Percentiles rank a stretch among this genome's conserved stretches.
Conservation (phyloP, 2,888 invertebrate genomes). For the Noctuana brunneofusca region DNA sequence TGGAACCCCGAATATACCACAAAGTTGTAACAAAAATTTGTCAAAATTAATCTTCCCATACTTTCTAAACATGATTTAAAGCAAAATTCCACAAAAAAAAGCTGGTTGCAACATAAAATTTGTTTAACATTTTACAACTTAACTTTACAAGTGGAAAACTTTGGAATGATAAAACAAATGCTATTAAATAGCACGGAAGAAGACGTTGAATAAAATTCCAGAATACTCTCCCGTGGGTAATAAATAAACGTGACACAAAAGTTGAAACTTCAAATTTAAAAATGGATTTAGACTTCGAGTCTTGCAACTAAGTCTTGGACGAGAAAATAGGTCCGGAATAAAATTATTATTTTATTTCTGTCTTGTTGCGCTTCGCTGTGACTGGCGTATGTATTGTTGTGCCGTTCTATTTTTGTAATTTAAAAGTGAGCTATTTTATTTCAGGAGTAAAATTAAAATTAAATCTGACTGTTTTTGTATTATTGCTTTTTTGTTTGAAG, state of each 20-base stretch:
- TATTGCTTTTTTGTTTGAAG: no score
- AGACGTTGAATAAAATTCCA: constrained; percentile 28
- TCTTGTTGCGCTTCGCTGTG: constrained; percentile 4
- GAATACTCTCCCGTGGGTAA: constrained; percentile 39
- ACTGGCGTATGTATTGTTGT: constrained; percentile 3
- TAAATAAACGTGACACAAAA: constrained; percentile 41
- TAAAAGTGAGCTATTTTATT: not conserved
- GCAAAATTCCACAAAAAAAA: not conserved
- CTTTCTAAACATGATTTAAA: not conserved
- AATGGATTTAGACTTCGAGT: constrained; percentile 40
- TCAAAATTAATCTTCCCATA: not conserved
- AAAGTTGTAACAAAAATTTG: not conserved
- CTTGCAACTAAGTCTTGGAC: constrained; percentile 35
- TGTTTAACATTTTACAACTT: constrained; percentile 33
- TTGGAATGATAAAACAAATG: constrained; percentile 33
- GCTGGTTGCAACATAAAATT: constrained; percentile 16
- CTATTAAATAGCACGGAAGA: constrained; percentile 27
- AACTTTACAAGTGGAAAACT: constrained; percentile 31
- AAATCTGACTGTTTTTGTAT: not conserved
- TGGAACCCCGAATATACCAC: not conserved
- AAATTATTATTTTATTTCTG: constrained; percentile 18
- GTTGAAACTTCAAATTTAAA: constrained; percentile 42
- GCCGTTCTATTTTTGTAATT: constrained; percentile 7
- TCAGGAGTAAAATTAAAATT: not conserved
- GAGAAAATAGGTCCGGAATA: constrained; percentile 19